Evolutionary conservation across 2,113 vertebrate genomes (phyloP).

Genomic region (Myiozetetes cayanensis): DNA sequence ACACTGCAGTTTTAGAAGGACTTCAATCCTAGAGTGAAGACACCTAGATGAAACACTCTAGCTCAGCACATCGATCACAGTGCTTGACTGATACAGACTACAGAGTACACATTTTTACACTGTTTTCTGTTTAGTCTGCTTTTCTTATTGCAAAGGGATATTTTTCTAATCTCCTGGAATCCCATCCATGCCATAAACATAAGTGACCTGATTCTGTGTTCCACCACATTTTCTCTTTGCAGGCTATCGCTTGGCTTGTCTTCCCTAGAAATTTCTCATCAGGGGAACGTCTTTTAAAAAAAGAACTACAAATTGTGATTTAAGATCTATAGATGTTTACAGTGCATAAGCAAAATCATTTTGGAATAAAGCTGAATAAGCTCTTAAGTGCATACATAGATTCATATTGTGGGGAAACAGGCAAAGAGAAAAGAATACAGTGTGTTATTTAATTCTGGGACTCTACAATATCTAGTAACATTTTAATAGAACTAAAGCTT

Average conservation of each 20-base stretch:
- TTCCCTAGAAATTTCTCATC: neutral
- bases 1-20: neutral
- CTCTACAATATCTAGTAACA: neutral
- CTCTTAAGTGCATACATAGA: neutral
- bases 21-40: neutral
- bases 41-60: neutral
- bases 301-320: neutral
- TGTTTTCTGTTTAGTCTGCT: neutral
- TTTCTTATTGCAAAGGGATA: neutral
- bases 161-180: neutral
- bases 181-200: neutral
- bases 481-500: neutral
- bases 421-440: neutral
- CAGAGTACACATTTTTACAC: neutral
- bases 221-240: neutral
- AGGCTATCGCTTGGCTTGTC: neutral
- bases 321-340: neutral
- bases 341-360: neutral
- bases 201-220: neutral
- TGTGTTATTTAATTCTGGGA: neutral
- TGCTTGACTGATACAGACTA: neutral
- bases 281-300: neutral
- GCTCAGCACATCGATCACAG: neutral
- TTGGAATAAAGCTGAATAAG: neutral
- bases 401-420: neutral